Base-by-base conservation (phyloP, 1,140 invertebrate genomes). In the Sycophila sp. region DNA sequence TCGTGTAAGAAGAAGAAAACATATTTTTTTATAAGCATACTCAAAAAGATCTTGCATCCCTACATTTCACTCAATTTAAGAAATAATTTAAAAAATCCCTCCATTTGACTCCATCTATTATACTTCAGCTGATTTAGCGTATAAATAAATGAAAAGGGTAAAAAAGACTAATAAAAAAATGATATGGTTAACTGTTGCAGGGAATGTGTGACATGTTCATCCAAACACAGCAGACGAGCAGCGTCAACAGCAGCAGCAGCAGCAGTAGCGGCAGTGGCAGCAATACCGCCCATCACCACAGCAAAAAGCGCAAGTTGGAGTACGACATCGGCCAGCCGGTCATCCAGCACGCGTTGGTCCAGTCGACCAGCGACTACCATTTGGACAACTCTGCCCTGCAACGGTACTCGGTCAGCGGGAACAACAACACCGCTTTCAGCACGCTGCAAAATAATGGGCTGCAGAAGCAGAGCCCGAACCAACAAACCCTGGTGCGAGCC, bases 121-220 rank as follows among this genome's bases (percentile, higher is more conserved):
- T n/a, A n/a, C n/a, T n/a, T n/a, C n/a, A n/a, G n/a, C n/a, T n/a
- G n/a, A n/a, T n/a, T n/a, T n/a, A n/a, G n/a, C n/a, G n/a, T n/a
- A n/a, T n/a, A n/a, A n/a, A n/a, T n/a, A n/a, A n/a, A n/a, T n/a
- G n/a, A n/a, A n/a, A n/a, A n/a, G n/a, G n/a, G n/a, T n/a, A n/a
- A n/a, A n/a, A n/a, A n/a, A n/a, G n/a, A n/a, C n/a, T n/a, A n/a
- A n/a, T n/a, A n/a, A n/a, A n/a, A n/a, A n/a, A n/a, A n/a, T n/a
- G n/a, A n/a, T n/a, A n/a, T n/a, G n/a, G n/a, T n/a, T n/a, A n/a
- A 26, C 3, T 79, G 63, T 87, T 88, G 15, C 78, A 90, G 89
- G 88, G 89, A 90, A 89, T 89, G 89, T 89, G 87, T 90, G 90
- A 90, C 89, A 91, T 91, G 90, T 91, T 90, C 88, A 90, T 90